Base-by-base conservation (phyloP, 2,797 vertebrate species). In the Geotrypetes seraphini region DNA sequence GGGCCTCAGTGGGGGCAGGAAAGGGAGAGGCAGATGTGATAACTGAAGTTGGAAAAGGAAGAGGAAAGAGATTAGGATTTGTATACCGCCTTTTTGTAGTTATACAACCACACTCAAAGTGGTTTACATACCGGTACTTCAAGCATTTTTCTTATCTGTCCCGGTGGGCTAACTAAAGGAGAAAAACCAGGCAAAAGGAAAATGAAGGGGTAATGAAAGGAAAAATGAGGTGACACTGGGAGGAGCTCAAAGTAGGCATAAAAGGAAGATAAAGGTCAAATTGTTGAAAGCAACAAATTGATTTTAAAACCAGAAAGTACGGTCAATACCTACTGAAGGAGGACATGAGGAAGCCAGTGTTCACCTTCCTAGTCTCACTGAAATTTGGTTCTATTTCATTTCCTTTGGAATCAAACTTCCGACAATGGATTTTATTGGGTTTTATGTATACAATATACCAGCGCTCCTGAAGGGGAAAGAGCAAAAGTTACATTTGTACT, bases 321-420 rank as follows among this genome's bases (percentile, higher is more conserved):
- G n/a, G n/a, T n/a, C 12, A 48, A 31, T 29, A 71, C 90, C 77
- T 74, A 91, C 90, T 87, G 78, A 84, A 92, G 18, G 90, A 91
- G 3, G 90, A 90, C 85, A 88, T 75, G 21, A 92, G 88, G 71
- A 74, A 84, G 50, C 90, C 90, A 0, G 85, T 91, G 75, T 87
- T 91, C 67, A 92, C 85, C 61, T 88, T 91, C 49, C 45, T 76
- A 32, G 80, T 85, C 28, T 85, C 71, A 8, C 84, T 87, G 66
- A 92, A 91, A 61, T 91, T 90, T 3, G 89, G 88, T 50, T 91
- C 89, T 0, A 87, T 69, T 57, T 92, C 91, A 10, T 80, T 81
- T 13, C 89, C 87, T 3, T 67, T 61, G 26, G 62, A 45, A 33
- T 91, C 86, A n/a, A 84, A 94, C 48, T 60, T 81, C 19, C 91